Evolutionary conservation across 2,797 vertebrate species (phyloP).

Genomic region (Hafferia zeledoni): DNA sequence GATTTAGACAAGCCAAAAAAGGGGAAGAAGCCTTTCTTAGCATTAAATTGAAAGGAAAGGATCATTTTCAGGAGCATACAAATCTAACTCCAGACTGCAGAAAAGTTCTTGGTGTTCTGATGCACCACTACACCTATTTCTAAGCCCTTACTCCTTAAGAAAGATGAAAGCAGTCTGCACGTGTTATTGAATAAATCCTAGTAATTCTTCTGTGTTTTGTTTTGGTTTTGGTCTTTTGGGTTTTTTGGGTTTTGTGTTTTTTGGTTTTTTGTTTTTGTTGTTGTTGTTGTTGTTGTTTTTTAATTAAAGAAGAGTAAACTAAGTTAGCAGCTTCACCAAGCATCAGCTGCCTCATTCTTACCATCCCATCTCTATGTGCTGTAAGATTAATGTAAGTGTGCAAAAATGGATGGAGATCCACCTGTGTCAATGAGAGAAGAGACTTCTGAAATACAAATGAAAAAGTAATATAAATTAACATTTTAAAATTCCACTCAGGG

Average conservation of each 20-base stretch:
- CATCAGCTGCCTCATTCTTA: not conserved
- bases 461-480: slow-evolving; percentile 17
- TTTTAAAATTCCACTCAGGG: slow-evolving; percentile 2
- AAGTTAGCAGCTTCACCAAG: not conserved
- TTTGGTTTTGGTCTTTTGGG: not conserved
- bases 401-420: not conserved
- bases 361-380: not conserved
- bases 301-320: not conserved
- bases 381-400: not conserved
- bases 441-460: not conserved
- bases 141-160: not conserved
- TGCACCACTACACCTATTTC: not conserved
- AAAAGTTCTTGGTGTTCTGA: not conserved
- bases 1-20: not conserved
- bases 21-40: not conserved
- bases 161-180: not conserved
- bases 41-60: not conserved
- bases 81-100: not conserved
- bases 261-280: too few relatives aligned
- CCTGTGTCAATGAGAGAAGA: not conserved
- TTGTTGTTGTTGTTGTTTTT: too few relatives aligned
- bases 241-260: too few relatives aligned
- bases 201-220: not conserved
- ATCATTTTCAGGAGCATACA: not conserved
- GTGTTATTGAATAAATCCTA: not conserved